These are phyloP conservation scores for Drosophila baimaii DNA, from an alignment of 1,140 invertebrate genomes.

Conservation along the genomic window DNA sequence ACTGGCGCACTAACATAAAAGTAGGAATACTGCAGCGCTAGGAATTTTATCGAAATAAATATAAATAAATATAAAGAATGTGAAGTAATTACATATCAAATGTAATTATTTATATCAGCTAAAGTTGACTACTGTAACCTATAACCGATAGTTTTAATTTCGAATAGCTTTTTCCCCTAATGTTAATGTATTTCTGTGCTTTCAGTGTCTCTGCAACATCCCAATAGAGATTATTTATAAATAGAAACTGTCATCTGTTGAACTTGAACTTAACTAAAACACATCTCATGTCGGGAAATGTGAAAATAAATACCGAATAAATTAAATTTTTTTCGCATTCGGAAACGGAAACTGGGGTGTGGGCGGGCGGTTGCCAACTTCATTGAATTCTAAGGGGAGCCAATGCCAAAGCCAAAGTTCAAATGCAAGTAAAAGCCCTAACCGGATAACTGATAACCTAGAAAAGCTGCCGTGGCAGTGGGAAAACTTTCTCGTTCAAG, in stretches of 20 bases:
- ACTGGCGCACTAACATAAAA: too few species aligned
- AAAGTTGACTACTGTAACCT: too few species aligned
- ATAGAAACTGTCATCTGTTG: not conserved
- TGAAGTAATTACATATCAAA: too few species aligned
- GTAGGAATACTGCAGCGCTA: too few species aligned
- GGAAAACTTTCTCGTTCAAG: constrained; percentile 34
- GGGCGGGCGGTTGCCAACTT: not conserved
- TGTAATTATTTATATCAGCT: too few species aligned
- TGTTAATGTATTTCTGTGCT: not conserved
- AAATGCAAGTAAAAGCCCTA: constrained; percentile 26
- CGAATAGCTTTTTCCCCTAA: too few species aligned
- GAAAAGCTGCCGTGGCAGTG: constrained; percentile 19
- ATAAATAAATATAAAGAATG: too few species aligned
- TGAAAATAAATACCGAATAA: not conserved
- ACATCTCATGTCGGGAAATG: not conserved
- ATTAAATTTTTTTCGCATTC: not conserved
- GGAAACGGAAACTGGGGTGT: not conserved
- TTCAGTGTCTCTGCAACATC: not conserved
- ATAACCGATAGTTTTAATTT: too few species aligned
- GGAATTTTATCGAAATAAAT: too few species aligned
- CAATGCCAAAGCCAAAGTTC: constrained; percentile 32
- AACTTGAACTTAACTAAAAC: not conserved
- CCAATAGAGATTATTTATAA: not conserved
- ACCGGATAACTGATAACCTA: constrained; percentile 44
- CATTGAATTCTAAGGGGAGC: constrained; percentile 4